Evolutionary conservation across 2,797 vertebrate genomes (phyloP).

Genomic region (Pempheris klunzingeri): DNA sequence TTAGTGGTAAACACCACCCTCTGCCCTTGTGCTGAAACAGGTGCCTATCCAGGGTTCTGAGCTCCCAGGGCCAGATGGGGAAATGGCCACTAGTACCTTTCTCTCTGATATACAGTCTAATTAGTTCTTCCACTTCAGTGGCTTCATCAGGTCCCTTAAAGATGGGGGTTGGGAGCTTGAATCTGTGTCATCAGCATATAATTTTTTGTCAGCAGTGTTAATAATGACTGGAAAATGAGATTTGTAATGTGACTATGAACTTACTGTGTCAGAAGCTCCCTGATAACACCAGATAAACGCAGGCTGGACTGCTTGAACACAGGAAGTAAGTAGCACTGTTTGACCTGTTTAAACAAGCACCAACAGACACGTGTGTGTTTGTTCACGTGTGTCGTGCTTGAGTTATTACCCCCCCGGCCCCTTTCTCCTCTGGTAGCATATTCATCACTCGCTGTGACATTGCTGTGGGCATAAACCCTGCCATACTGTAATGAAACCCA

Average conservation of each 20-base stretch:
- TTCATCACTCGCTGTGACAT: constrained; percentile 7
- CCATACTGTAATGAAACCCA: constrained; percentile 1
- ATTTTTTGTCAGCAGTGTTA: constrained; percentile 6
- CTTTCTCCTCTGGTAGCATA: constrained; percentile 8
- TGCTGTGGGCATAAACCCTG: not conserved
- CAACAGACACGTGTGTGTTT: constrained; percentile 29
- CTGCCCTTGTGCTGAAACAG: constrained; percentile 53
- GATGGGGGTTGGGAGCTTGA: constrained; percentile 28
- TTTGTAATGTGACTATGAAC: not conserved
- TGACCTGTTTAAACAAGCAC: constrained; percentile 39
- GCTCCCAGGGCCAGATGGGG: constrained; percentile 18
- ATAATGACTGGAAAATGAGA: constrained; percentile 17
- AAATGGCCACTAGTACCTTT: constrained; percentile 29
- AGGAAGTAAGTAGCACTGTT: constrained; percentile 7
- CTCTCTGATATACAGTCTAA: constrained; percentile 44
- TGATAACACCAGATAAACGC: constrained; percentile 8
- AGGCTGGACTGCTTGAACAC: not conserved
- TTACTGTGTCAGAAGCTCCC: not conserved
- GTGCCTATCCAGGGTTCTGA: constrained; percentile 36
- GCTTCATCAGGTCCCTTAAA: constrained; percentile 40
- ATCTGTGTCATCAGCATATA: not conserved
- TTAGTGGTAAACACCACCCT: constrained; percentile 40
- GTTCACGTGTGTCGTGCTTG: constrained; percentile 23
- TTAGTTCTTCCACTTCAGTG: constrained; percentile 56
- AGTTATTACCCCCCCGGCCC: not conserved